Percentiles rank a stretch among this genome's conserved stretches.
These are phyloP conservation scores for Amphiduros pacificus DNA, from an alignment of 2,888 invertebrate species.

Conservation along the genomic window DNA sequence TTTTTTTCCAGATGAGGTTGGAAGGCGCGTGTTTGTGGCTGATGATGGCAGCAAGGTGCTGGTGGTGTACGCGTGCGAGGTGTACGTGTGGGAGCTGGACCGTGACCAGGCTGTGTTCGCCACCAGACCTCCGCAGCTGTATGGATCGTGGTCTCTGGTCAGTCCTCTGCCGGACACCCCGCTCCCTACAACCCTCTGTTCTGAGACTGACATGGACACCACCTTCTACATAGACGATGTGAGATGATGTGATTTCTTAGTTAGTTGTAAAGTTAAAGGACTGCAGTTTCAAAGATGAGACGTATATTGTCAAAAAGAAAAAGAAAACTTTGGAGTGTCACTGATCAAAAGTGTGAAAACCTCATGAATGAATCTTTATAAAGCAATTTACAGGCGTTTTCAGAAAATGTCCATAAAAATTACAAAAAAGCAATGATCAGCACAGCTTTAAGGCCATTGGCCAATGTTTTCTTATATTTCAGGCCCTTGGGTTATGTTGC, in stretches of 20 bases:
- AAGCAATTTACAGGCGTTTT: too few relatives aligned
- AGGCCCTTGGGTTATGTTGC: constrained; percentile 47
- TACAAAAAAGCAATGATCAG: too few relatives aligned
- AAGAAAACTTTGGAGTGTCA: too few relatives aligned
- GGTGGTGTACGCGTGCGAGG: constrained; percentile 35
- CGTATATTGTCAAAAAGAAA: too few relatives aligned
- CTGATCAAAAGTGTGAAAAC: too few relatives aligned
- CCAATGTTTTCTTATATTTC: constrained; percentile 8
- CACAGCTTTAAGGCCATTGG: too few relatives aligned
- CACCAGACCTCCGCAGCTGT: constrained; percentile 34
- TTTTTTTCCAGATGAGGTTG: background rate
- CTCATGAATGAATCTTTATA: too few relatives aligned
- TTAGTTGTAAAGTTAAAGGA: too few relatives aligned
- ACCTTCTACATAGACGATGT: constrained; percentile 40
- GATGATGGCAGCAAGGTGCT: constrained; percentile 44
- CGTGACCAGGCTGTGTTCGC: constrained; percentile 33
- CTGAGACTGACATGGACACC: constrained; percentile 37
- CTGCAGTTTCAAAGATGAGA: too few relatives aligned
- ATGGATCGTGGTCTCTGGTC: constrained; percentile 45
- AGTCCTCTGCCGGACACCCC: constrained; percentile 36
- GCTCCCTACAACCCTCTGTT: constrained; percentile 35
- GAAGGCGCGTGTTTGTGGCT: constrained; percentile 34
- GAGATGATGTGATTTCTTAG: too few relatives aligned
- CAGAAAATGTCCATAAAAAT: too few relatives aligned
- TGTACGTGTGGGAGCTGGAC: constrained; percentile 48